These are phyloP conservation scores for Drosophila lutescens DNA, from an alignment of 2,888 invertebrate species.

Conservation along the genomic window DNA sequence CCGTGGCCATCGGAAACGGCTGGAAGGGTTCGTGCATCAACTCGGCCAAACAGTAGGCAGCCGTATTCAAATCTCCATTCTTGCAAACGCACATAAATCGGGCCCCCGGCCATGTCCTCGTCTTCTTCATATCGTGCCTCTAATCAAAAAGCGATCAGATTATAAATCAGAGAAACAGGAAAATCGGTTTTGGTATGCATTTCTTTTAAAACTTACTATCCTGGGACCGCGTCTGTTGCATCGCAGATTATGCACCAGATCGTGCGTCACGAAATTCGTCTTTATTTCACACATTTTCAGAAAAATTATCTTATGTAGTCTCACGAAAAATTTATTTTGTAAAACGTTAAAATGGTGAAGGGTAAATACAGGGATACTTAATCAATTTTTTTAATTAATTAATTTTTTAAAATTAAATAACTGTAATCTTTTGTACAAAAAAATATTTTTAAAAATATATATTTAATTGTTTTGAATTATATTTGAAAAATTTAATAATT, in stretches of 20 bases:
- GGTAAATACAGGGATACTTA: background rate
- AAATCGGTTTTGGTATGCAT: too few species aligned
- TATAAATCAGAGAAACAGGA: too few species aligned
- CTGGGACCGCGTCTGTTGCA: conserved; percentile 7
- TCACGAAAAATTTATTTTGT: conserved; percentile 41
- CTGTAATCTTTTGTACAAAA: too few species aligned
- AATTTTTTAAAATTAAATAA: too few species aligned
- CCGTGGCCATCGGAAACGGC: conserved; percentile 65
- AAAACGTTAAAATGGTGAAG: background rate
- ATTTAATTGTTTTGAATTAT: too few species aligned
- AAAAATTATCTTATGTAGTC: background rate
- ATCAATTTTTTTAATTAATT: too few species aligned
- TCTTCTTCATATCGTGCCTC: conserved; percentile 23
- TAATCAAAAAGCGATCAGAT: background rate
- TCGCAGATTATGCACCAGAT: conserved; percentile 49
- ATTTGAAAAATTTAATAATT: too few species aligned
- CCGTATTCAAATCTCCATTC: conserved; percentile 78
- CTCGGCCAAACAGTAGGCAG: conserved; percentile 71
- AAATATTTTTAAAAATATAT: too few species aligned
- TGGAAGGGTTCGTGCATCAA: conserved; percentile 72
- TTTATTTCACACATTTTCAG: conserved; percentile 52
- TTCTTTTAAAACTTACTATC: background rate
- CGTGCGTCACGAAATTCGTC: conserved; percentile 48
- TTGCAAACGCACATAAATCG: conserved; percentile 76
- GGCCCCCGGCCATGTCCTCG: conserved; percentile 45